Evolutionary conservation across 2,113 vertebrate species (phyloP).

Genomic region (Psephotus haematonotus): DNA sequence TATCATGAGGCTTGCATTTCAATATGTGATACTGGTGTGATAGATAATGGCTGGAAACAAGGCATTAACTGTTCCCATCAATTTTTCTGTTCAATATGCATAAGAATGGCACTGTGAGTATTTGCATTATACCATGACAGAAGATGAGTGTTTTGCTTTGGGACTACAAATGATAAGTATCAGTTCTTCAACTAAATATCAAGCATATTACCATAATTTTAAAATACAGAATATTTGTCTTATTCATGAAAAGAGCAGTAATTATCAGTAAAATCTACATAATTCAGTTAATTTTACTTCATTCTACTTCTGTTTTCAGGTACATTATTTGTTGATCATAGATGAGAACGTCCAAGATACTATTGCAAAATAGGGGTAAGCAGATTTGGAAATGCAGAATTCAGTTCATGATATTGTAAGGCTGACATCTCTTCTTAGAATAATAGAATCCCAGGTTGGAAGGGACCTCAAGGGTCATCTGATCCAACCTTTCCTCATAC

Average conservation of each 20-base stretch:
- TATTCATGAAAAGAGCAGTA: neutral
- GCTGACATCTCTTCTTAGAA: neutral
- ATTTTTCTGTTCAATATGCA: neutral
- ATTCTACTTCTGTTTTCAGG: neutral
- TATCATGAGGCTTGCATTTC: neutral
- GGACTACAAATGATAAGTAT: neutral
- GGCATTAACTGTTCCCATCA: neutral
- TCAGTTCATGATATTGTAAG: neutral
- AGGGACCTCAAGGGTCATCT: neutral
- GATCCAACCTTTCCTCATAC: neutral
- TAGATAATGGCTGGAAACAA: neutral
- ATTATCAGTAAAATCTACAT: neutral
- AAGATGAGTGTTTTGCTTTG: neutral
- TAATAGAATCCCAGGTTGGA: neutral
- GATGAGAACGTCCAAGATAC: accelerated
- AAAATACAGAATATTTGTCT: neutral
- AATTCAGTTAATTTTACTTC: neutral
- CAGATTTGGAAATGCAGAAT: neutral
- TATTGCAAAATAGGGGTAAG: neutral
- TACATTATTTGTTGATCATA: neutral
- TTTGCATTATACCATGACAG: neutral
- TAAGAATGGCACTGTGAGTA: neutral
- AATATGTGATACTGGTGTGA: neutral
- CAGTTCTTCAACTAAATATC: neutral
- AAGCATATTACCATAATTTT: neutral